Percentiles rank a stretch among this genome's conserved stretches.
Evolutionary conservation across 2,888 invertebrate genomes (phyloP).

Genomic region (Thalpophila matura): DNA sequence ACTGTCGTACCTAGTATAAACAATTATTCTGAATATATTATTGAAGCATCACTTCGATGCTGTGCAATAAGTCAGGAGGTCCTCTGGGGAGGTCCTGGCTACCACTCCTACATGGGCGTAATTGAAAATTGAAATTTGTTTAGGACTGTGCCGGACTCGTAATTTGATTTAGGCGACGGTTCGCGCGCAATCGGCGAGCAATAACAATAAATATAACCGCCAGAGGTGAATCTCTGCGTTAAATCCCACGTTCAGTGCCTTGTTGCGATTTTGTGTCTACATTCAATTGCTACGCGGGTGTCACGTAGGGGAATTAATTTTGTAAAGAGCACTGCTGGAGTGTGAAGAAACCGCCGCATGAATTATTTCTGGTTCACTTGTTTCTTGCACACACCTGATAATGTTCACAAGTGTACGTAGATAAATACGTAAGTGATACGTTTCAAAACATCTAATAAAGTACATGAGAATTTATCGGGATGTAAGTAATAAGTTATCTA

Average conservation of each 20-base stretch:
- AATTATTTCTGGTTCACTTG: constrained; percentile 62
- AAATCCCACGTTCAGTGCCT: constrained; percentile 71
- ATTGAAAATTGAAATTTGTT: constrained; percentile 91
- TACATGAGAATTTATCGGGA: constrained; percentile 16
- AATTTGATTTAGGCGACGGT: constrained; percentile 85
- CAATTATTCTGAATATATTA: constrained; percentile 88
- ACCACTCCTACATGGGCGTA: constrained; percentile 82
- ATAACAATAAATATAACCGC: constrained; percentile 85
- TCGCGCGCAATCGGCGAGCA: constrained; percentile 80
- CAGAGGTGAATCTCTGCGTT: constrained; percentile 75
- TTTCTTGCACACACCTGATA: constrained; percentile 60
- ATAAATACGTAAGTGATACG: constrained; percentile 1
- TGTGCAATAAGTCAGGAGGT: constrained; percentile 85
- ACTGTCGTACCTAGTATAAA: constrained; percentile 68
- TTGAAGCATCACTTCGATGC: constrained; percentile 77
- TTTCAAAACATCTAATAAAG: constrained; percentile 23
- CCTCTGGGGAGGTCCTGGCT: constrained; percentile 79
- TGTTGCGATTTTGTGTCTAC: constrained; percentile 66
- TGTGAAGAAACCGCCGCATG: constrained; percentile 59
- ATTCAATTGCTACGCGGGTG: constrained; percentile 60
- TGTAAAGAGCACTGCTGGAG: constrained; percentile 68
- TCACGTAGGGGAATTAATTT: constrained; percentile 71
- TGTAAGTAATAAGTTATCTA: background rate
- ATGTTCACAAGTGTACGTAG: constrained; percentile 43
- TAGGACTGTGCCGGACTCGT: constrained; percentile 84